Evolutionary conservation across 2,888 invertebrate species (phyloP).

Genomic region (Melinaea menophilus): DNA sequence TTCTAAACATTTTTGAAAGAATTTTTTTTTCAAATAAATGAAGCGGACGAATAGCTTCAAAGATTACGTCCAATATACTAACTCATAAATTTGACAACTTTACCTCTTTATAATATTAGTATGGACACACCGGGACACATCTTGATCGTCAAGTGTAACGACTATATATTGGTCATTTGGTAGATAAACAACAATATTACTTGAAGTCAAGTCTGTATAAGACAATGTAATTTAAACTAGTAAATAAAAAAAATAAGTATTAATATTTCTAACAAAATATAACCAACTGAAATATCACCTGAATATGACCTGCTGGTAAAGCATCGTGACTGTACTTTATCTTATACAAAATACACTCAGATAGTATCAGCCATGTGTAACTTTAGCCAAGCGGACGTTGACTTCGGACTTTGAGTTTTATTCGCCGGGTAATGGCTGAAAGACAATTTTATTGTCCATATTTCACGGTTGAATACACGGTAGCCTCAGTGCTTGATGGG

Average conservation of each 20-base stretch:
- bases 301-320: conserved; percentile 7
- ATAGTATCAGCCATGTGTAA: conserved; percentile 16
- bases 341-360: conserved; percentile 16
- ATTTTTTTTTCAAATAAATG: too few species aligned
- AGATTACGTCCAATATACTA: too few species aligned
- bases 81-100: too few species aligned
- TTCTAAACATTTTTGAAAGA: too few species aligned
- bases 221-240: too few species aligned
- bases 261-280: background rate
- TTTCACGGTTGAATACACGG: conserved; percentile 46
- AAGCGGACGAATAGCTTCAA: too few species aligned
- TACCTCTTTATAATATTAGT: too few species aligned
- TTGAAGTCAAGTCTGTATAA: too few species aligned
- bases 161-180: too few species aligned
- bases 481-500: conserved; percentile 57
- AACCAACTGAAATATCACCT: background rate
- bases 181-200: too few species aligned
- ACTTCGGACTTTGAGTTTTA: conserved; percentile 17
- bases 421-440: conserved; percentile 30
- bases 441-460: conserved; percentile 23
- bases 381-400: conserved; percentile 17
- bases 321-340: conserved; percentile 12
- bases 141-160: too few species aligned
- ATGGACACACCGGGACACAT: too few species aligned
- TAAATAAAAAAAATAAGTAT: background rate